A percentile compares a stretch with the other conserved stretches of the same genome.
Evolutionary conservation across 2,888 invertebrate genomes (phyloP).

Genomic region (Acrobasis suavella): DNA sequence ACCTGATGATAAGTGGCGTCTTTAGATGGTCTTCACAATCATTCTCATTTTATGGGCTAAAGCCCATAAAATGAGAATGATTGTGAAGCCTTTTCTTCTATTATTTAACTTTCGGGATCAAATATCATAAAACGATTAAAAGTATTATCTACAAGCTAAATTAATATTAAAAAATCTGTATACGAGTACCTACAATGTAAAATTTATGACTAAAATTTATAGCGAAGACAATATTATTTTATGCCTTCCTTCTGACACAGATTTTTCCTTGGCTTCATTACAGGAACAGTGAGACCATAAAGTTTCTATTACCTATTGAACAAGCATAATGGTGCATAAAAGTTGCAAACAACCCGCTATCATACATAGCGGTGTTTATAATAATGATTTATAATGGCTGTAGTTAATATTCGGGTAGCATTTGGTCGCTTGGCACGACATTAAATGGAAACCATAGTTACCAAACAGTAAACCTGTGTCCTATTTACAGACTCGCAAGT

Average conservation of each 20-base stretch:
- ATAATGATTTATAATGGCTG: conserved; percentile 39
- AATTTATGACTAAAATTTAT: conserved; percentile 5
- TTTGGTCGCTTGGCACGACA: conserved; percentile 42
- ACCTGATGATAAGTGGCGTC: no score
- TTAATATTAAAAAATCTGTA: not conserved
- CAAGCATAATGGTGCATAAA: conserved; percentile 53
- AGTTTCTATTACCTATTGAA: conserved; percentile 60
- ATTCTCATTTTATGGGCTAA: no score
- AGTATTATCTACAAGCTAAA: no score
- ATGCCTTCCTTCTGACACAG: conserved; percentile 52
- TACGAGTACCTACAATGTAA: no score
- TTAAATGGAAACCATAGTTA: conserved; percentile 48
- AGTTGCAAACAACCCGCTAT: conserved; percentile 48
- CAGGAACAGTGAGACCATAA: conserved; percentile 62
- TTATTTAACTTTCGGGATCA: no score
- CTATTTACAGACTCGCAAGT: conserved; percentile 63
- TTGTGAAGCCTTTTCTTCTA: no score
- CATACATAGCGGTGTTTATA: conserved; percentile 44
- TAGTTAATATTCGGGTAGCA: conserved; percentile 35
- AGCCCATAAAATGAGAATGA: no score
- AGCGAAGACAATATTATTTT: conserved; percentile 32
- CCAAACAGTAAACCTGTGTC: conserved; percentile 53
- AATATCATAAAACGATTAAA: no score
- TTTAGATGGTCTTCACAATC: no score
- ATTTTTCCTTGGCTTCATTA: conserved; percentile 48